Conservation (phyloP, 2,888 invertebrate species). For the Lamproptera curius region DNA sequence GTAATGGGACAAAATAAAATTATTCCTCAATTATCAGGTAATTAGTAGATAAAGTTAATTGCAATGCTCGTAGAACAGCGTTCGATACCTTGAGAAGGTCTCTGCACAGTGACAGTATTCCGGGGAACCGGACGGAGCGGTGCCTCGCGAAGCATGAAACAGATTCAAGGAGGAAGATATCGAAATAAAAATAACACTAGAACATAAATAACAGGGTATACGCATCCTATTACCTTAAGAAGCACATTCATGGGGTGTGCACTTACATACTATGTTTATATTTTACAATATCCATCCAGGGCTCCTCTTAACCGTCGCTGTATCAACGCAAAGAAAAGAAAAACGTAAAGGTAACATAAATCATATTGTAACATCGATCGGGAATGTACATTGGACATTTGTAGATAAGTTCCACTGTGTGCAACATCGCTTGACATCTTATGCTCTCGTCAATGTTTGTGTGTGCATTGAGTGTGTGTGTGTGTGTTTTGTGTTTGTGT, state of each 20-base stretch:
- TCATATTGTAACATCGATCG: constrained; percentile 39
- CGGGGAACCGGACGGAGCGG: constrained; percentile 64
- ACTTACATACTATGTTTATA: constrained; percentile 54
- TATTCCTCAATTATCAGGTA: no score
- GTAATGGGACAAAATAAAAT: no score
- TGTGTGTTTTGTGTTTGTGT: constrained; percentile 37
- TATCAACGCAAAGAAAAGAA: constrained; percentile 34
- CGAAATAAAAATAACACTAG: constrained; percentile 54
- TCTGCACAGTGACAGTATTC: constrained; percentile 52
- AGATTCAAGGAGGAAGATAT: constrained; percentile 53
- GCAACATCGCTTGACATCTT: constrained; percentile 29
- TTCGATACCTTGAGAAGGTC: constrained; percentile 46
- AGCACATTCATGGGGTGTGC: constrained; percentile 77
- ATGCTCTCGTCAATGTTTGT: constrained; percentile 29
- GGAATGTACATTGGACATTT: constrained; percentile 42
- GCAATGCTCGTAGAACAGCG: constrained; percentile 37
- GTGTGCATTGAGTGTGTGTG: constrained; percentile 33
- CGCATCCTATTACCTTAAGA: constrained; percentile 62
- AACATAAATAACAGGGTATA: constrained; percentile 51
- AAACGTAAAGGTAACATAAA: constrained; percentile 35
- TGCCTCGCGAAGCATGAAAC: constrained; percentile 69
- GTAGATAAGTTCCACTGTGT: constrained; percentile 26
- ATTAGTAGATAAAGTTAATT: no score
- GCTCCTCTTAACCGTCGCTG: constrained; percentile 56
- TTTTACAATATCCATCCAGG: constrained; percentile 61